Conservation (phyloP, 2,888 invertebrate species). For the Hermaeophaga mercurialis region DNA sequence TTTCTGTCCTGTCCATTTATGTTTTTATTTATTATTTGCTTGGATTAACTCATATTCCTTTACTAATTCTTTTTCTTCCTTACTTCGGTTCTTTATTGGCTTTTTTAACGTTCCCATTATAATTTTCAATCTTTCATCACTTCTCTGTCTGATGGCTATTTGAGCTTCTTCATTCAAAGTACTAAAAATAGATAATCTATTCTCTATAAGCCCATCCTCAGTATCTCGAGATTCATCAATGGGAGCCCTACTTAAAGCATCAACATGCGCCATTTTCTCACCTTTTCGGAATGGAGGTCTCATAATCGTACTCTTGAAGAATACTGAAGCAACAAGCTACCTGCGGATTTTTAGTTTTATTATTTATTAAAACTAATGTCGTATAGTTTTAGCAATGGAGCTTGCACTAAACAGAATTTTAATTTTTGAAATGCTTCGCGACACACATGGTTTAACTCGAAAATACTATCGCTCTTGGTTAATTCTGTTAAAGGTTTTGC, state of each 20-base stretch:
- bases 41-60: conserved; percentile 26
- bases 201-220: conserved; percentile 12
- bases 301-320: conserved; percentile 38
- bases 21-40: conserved; percentile 14
- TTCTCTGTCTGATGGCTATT: conserved; percentile 25
- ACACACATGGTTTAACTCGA: conserved; percentile 24
- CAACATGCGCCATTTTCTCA: conserved; percentile 37
- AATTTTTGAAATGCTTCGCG: conserved; percentile 25
- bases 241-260: conserved; percentile 40
- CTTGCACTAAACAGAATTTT: conserved; percentile 12
- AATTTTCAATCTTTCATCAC: conserved; percentile 24
- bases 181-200: conserved; percentile 21
- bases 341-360: conserved; percentile 40
- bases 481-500: conserved; percentile 42
- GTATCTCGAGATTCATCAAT: conserved; percentile 22
- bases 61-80: conserved; percentile 22
- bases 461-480: conserved; percentile 34
- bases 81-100: conserved; percentile 10
- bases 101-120: conserved; percentile 27
- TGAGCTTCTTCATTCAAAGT: conserved; percentile 25
- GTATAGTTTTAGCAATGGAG: conserved; percentile 32
- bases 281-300: conserved; percentile 38
- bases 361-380: conserved; percentile 30
- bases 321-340: conserved; percentile 37
- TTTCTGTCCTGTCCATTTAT: conserved; percentile 21